Evolutionary conservation across 2,797 vertebrate species (phyloP), one percentile per base, ranked within the genome.

Genomic region (Parauchenoglanis punctatus): DNA sequence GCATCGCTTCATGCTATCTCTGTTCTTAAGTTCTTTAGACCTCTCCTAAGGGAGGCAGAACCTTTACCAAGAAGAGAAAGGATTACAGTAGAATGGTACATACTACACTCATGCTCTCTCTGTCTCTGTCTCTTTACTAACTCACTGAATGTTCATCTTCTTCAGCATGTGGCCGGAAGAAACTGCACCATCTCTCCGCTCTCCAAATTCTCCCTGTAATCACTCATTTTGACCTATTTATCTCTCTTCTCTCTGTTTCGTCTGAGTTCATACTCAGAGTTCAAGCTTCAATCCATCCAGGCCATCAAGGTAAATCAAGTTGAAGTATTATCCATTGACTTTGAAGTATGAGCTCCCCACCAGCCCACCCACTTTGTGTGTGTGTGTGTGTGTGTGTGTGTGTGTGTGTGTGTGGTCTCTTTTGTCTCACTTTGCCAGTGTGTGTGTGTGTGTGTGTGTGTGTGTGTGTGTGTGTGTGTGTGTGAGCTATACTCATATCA

Each of bases 261-360:
- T 70, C 52, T 86, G 72, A 28, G 54, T 75, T 72, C 78, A 80
- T 77, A 80, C 81, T 83, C 46, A 23, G 77, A 70, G 56, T 86
- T 92, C 86, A 87, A 18, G 90, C 90, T 93, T 94, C 89, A 94
- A 93, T 93, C 92, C 83, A 28, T 68, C 4, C 46, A 54, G 1
- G 67, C 82, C 68, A 91, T 89, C 89, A 89, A 88, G 91, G 92
- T 89, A 93, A 91, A 87, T 86, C 81, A 70, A 91, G 89, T 86
- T 91, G 89, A 90, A 90, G 77, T 65, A 88, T 89, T 88, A 93
- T 87, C 87, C 90, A 92, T 54, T 83, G 85, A 90, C 89, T 93
- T 94, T 91, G 94, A 94, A 94, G 92, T 77, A 81, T n/a, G 23
- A 46, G 58, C 20, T 61, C 5, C 35, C 2, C 8, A 31, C 56